Conservation (phyloP, 2,113 vertebrate genomes). For the Oceanodroma tethys region DNA sequence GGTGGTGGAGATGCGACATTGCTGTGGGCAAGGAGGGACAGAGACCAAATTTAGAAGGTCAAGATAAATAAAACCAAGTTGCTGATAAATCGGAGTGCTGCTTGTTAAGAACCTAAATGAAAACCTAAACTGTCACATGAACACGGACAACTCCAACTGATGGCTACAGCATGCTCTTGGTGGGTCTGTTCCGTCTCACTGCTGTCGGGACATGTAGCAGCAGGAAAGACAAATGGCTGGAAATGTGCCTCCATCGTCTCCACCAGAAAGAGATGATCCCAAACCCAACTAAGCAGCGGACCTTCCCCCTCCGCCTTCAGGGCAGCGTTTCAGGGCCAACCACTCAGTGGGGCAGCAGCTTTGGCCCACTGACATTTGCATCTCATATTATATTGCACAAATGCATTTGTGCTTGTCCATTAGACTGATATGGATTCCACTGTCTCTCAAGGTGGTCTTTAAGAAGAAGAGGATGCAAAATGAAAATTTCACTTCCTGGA, state of each 20-base stretch:
- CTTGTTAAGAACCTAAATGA: not conserved
- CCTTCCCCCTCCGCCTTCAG: not conserved
- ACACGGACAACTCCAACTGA: not conserved
- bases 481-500: not conserved
- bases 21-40: not conserved
- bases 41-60: not conserved
- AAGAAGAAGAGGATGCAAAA: not conserved
- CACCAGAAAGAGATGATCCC: not conserved
- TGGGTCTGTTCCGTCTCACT: not conserved
- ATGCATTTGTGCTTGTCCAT: not conserved
- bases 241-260: not conserved
- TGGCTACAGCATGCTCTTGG: not conserved
- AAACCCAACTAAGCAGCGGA: not conserved
- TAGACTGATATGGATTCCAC: not conserved
- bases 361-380: not conserved
- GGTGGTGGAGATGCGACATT: not conserved
- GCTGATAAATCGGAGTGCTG: not conserved
- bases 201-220: not conserved
- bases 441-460: not conserved
- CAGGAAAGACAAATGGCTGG: not conserved
- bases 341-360: not conserved
- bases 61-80: not conserved
- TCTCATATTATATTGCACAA: not conserved
- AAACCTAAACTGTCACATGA: not conserved
- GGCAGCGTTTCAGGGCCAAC: not conserved